phyloP scores from a whole-genome alignment of 1,140 invertebrate species.

The Saccostrea echinata region DNA sequence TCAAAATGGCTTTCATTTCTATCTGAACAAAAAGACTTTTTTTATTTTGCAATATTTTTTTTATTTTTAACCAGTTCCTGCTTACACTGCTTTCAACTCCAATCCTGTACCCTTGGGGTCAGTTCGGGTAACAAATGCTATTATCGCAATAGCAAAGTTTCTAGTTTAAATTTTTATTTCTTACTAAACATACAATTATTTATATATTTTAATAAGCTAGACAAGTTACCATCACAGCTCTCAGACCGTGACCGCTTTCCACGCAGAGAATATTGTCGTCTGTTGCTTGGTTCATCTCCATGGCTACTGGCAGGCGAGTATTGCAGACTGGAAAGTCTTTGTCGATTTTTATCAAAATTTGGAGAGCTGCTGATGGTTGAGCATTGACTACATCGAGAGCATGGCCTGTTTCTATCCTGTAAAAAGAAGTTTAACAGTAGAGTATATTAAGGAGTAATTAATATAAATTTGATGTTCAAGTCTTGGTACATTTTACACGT shows the following conservation, averaged over 20 bases:
- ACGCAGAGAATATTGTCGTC: constrained; percentile 40
- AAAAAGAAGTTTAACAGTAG: not conserved
- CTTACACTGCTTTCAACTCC: too few relatives aligned
- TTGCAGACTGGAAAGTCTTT: constrained; percentile 57
- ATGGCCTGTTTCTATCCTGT: constrained; percentile 73
- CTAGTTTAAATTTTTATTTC: too few relatives aligned
- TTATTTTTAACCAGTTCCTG: too few relatives aligned
- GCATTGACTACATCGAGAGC: constrained; percentile 76
- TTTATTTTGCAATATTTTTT: too few relatives aligned
- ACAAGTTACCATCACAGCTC: not conserved
- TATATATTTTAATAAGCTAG: not conserved
- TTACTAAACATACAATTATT: not conserved
- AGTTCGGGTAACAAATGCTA: too few relatives aligned
- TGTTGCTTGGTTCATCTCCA: constrained; percentile 37
- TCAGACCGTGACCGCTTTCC: constrained; percentile 36
- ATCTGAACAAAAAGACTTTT: too few relatives aligned
- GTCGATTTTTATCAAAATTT: constrained; percentile 61
- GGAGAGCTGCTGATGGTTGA: constrained; percentile 75
- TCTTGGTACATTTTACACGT: not conserved
- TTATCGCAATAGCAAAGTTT: too few relatives aligned
- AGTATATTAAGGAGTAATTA: not conserved
- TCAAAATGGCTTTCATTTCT: too few relatives aligned
- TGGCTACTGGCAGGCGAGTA: constrained; percentile 56
- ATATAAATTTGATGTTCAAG: too few relatives aligned
- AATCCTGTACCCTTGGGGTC: too few relatives aligned